Base-by-base conservation (phyloP, 2,797 vertebrate species). In the Poeciliopsis presidionis region DNA sequence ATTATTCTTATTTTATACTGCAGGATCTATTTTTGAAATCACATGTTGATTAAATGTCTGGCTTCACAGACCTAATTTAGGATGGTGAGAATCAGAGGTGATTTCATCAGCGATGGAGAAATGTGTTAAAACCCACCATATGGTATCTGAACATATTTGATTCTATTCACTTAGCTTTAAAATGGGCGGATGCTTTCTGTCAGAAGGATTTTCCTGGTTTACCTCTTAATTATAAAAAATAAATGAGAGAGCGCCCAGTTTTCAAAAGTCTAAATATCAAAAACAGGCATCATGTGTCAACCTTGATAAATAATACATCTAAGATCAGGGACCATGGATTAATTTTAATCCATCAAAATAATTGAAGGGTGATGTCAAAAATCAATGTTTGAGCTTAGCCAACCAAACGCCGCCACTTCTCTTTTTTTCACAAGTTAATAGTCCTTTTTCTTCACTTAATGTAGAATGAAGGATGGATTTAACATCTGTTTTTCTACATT, bases 41-140 rank as follows among this genome's bases (percentile, higher is more conserved):
- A 30, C 51, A 74, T 67, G 69, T 71, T 73, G 67, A 88, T 80
- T 85, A 84, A 85, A 86, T 39, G 55, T 83, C 83, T 83, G 81
- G 46, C 75, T 55, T 83, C 59, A 30, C 53, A 53, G 73, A 55
- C 71, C 22, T 77, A 53, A 67, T 72, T 69, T n/a, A 78, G 18
- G 53, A 79, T 7, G 33, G 63, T 73, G 59, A 30, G 75, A 80
- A 81, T 80, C 72, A 77, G 46, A 74, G 70, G 53, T 78, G 72
- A 88, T 78, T 76, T 81, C 59, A 84, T 73, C 69, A 61, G 79
- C 84, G 43, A 59, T 75, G 61, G 80, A 83, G 33, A 74, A 73
- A 43, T 70, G 53, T 72, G 45, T 49, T 74, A 45, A 76, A 73
- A 72, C 53, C 22, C n/a, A 63, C 65, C 41, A 80, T 71, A 46